These are phyloP conservation scores for Ochropleura leucogaster DNA, from an alignment of 2,888 invertebrate genomes.

Conservation along the genomic window DNA sequence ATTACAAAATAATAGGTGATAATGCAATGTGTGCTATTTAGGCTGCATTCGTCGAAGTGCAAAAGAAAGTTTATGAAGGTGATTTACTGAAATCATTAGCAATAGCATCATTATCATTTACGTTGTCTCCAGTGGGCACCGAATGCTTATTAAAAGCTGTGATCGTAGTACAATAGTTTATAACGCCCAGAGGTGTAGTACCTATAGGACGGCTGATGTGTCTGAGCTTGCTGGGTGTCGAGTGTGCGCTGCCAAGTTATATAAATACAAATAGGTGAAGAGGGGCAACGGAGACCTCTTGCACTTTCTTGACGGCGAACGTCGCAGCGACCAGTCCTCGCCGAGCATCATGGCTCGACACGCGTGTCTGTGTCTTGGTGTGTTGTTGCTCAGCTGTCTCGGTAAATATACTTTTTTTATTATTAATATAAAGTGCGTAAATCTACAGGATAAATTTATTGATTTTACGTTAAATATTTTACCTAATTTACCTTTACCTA, in stretches of 20 bases:
- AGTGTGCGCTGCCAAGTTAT: conserved; percentile 84
- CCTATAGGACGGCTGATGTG: conserved; percentile 81
- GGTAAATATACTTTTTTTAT: conserved; percentile 82
- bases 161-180: conserved; percentile 75
- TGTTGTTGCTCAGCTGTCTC: conserved; percentile 85
- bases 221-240: conserved; percentile 75
- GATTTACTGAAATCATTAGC: conserved; percentile 68
- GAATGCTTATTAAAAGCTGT: conserved; percentile 84
- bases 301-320: conserved; percentile 88
- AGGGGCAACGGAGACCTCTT: conserved; percentile 89
- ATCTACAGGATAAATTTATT: conserved; percentile 31
- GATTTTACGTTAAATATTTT: conserved; percentile 23
- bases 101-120: conserved; percentile 74
- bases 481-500: conserved; percentile 19
- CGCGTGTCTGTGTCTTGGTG: conserved; percentile 88
- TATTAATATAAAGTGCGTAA: conserved; percentile 12
- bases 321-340: conserved; percentile 85
- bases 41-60: conserved; percentile 18
- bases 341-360: conserved; percentile 90
- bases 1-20: not conserved
- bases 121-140: conserved; percentile 74
- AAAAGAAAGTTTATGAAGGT: conserved; percentile 64
- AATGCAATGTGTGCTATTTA: conserved; percentile 21
- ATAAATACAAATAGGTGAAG: conserved; percentile 90
- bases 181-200: conserved; percentile 76